phyloP scores from a whole-genome alignment of 2,113 vertebrate species.

The Alouatta palliata region DNA sequence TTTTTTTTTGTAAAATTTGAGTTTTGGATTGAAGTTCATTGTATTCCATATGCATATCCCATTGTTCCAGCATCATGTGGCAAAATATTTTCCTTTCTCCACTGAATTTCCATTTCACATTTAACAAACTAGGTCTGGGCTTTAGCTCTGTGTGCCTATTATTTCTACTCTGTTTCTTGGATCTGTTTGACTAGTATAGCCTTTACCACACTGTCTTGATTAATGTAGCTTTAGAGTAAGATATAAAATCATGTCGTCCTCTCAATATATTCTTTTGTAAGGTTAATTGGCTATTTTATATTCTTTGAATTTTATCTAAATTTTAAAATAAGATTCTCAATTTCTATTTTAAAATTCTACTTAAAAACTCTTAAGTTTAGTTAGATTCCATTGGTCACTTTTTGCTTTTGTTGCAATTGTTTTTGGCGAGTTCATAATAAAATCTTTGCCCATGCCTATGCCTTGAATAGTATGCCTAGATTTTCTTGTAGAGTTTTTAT shows the following conservation, averaged over 20 bases:
- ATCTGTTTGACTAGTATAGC: background rate
- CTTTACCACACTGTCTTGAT: background rate
- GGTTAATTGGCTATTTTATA: background rate
- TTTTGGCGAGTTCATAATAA: no score
- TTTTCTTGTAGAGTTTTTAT: no score
- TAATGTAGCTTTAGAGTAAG: background rate
- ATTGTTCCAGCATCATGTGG: background rate
- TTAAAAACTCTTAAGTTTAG: no score
- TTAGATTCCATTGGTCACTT: no score
- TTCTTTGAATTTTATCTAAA: background rate
- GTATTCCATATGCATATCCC: background rate
- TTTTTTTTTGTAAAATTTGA: no score
- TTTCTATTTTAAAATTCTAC: background rate
- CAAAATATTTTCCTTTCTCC: background rate
- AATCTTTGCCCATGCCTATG: no score
- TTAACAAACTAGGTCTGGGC: background rate
- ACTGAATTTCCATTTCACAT: background rate
- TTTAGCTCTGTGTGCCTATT: background rate
- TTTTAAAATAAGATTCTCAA: background rate
- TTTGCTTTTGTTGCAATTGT: no score
- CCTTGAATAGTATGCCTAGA: no score
- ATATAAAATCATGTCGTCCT: background rate
- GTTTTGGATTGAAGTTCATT: background rate
- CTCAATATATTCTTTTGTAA: background rate
- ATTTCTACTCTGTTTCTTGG: background rate